Conservation (phyloP, 2,888 invertebrate species). For the Nipponacmea schrenckii region DNA sequence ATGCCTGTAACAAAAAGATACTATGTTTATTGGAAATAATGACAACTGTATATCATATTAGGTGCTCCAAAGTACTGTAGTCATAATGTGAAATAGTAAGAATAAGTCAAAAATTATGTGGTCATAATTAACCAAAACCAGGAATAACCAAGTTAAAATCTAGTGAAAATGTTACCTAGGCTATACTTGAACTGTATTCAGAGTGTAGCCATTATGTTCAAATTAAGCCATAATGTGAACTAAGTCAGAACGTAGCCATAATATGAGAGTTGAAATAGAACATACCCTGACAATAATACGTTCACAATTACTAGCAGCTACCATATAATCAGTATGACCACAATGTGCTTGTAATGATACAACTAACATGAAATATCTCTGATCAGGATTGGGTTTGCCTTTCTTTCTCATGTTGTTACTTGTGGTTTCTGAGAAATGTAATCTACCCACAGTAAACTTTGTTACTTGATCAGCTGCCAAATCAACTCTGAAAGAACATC, state of each 20-base stretch:
- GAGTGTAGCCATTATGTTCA: too few relatives aligned
- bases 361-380: conserved; percentile 94
- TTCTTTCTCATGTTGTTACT: conserved; percentile 99
- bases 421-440: conserved; percentile 98
- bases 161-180: too few relatives aligned
- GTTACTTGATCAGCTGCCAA: conserved; percentile 75
- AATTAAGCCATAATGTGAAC: too few relatives aligned
- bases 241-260: too few relatives aligned
- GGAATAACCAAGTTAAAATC: too few relatives aligned
- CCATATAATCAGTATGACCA: conserved; percentile 75
- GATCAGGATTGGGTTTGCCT: conserved; percentile 98
- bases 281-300: conserved; percentile 94
- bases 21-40: too few relatives aligned
- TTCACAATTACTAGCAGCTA: conserved; percentile 88
- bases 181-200: too few relatives aligned
- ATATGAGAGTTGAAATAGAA: neutral
- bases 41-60: too few relatives aligned
- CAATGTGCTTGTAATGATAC: conserved; percentile 92
- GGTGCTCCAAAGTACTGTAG: too few relatives aligned
- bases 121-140: too few relatives aligned
- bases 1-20: conserved; percentile 77
- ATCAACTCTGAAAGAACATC: conserved; percentile 67
- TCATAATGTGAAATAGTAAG: too few relatives aligned
- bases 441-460: conserved; percentile 84
- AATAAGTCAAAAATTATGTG: too few relatives aligned